phyloP scores from a whole-genome alignment of 2,888 invertebrate species.

The Pecten maximus region DNA sequence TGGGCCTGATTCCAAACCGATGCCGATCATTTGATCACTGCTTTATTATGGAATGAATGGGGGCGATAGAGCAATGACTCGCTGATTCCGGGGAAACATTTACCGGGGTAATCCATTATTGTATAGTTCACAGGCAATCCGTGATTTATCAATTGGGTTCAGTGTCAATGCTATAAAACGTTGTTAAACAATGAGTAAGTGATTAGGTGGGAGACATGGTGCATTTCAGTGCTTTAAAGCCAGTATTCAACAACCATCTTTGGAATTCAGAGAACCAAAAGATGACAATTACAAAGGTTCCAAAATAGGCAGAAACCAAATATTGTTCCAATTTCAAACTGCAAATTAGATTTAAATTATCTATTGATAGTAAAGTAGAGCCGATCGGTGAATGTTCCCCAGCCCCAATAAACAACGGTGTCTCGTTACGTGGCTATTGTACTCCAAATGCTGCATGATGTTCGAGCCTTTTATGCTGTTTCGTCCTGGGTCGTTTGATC shows the following conservation, averaged over 20 bases:
- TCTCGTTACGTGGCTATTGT: not conserved
- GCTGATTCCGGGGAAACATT: not conserved
- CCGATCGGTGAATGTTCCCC: not conserved
- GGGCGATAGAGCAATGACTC: not conserved
- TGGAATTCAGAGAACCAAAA: not conserved
- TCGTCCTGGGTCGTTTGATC: not conserved
- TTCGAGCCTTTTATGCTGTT: not conserved
- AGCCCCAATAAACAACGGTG: not conserved
- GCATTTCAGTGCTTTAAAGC: not conserved
- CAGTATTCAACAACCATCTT: not conserved
- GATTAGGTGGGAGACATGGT: not conserved
- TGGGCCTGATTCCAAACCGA: not conserved
- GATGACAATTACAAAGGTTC: constrained; percentile 13
- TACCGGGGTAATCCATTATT: not conserved
- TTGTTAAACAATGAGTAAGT: not conserved
- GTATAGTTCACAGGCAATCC: not conserved
- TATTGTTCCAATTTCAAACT: constrained; percentile 33
- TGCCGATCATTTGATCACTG: not conserved
- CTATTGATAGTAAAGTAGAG: constrained; percentile 4
- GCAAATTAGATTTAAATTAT: constrained; percentile 28
- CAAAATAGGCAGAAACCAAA: constrained; percentile 17
- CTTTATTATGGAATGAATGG: not conserved
- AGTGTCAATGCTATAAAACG: not conserved
- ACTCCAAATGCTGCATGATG: not conserved
- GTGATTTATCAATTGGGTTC: not conserved